Conservation (phyloP, 2,797 vertebrate genomes). For the Diplodus sargus region DNA sequence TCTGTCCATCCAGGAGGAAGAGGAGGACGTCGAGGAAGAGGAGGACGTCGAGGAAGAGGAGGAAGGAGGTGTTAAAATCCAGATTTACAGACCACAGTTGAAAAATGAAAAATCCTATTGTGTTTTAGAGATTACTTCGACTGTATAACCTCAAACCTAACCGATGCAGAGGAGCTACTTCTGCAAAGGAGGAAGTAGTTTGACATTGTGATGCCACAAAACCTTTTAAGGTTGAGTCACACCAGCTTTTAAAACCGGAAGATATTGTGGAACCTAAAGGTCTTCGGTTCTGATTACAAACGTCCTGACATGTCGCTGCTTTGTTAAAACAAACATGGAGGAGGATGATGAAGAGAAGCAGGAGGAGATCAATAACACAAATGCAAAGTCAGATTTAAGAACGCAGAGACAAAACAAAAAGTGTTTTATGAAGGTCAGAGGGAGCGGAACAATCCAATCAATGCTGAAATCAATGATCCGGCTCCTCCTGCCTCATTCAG, state of each 20-base stretch:
- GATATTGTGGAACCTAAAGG: too few relatives aligned
- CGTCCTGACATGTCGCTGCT: background rate
- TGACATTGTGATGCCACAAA: too few relatives aligned
- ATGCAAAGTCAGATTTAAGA: too few relatives aligned
- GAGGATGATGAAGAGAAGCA: background rate
- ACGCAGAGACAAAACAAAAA: too few relatives aligned
- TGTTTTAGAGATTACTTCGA: too few relatives aligned
- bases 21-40: background rate
- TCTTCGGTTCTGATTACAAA: background rate
- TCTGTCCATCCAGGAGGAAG: conserved; percentile 73
- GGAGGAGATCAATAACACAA: background rate
- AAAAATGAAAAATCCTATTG: background rate
- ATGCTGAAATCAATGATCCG: conserved; percentile 32
- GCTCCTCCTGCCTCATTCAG: conserved; percentile 18
- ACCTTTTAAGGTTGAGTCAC: background rate
- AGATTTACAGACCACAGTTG: background rate
- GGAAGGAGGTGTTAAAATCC: background rate
- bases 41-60: background rate
- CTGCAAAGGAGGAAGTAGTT: too few relatives aligned
- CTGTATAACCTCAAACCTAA: too few relatives aligned
- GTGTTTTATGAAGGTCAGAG: background rate
- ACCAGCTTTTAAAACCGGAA: too few relatives aligned
- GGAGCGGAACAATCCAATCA: conserved; percentile 1
- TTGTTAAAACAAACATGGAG: background rate
- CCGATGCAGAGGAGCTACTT: too few relatives aligned